Evolutionary conservation across 2,888 invertebrate species (phyloP), one percentile per base, ranked within the genome.

Genomic region (Parelbella ahira): DNA sequence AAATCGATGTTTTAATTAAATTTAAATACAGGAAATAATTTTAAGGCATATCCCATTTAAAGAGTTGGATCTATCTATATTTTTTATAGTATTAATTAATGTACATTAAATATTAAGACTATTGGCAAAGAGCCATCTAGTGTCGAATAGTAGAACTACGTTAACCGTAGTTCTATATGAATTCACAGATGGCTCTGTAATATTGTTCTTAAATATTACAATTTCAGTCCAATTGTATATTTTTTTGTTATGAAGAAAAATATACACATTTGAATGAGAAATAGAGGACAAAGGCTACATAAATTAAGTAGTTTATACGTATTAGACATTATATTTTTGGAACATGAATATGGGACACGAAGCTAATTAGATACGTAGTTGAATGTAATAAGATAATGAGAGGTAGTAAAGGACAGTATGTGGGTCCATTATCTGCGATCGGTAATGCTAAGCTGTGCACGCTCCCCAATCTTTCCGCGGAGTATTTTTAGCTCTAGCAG

Each of bases 71-170:
- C 15, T n/a, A n/a, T n/a, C n/a, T n/a, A n/a, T n/a, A n/a, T n/a
- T n/a, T n/a, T n/a, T n/a, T n/a, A n/a, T n/a, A 15, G 4, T 2
- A 15, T 15, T 15, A 15, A 15, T 3, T 4, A 15, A 4, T 4
- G 15, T 15, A 15, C 4, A 3, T 15, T 15, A 15, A 15, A 15
- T 15, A 15, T n/a, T n/a, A n/a, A n/a, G n/a, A n/a, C n/a, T n/a
- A 15, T n/a, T n/a, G n/a, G 7, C 8, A 5, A 21, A 25, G 37
- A 32, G 52, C 43, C 53, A 72, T 63, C 80, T 75, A 63, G 64
- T 50, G 65, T 48, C 51, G 61, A 73, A 68, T 80, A 75, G 81
- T 53, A 2, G 33, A 29, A 71, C 56, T 59, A 52, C 29, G 32
- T 28, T 8, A 36, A 19, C 5, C 9, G 2, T 3, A 13, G 7